phyloP scores from a whole-genome alignment of 2,888 invertebrate species.

The Lochmaea capreae region DNA sequence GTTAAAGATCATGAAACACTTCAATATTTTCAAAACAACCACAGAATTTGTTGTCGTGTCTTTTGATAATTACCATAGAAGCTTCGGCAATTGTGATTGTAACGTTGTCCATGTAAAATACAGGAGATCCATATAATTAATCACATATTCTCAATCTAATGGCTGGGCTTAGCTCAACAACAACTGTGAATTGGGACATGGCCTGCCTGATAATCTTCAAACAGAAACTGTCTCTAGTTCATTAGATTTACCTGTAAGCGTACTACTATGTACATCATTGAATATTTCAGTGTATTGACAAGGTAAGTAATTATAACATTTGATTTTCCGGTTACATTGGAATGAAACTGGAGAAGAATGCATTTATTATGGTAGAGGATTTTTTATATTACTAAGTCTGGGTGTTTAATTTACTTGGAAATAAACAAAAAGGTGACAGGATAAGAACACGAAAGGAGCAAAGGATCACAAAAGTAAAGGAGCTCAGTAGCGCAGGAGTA shows the following conservation, averaged over 20 bases:
- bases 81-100: not conserved
- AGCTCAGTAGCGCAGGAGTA: too few species aligned
- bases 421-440: too few species aligned
- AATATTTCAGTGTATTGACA: slow-evolving; percentile 3
- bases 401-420: too few species aligned
- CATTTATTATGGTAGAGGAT: too few species aligned
- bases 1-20: too few species aligned
- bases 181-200: slow-evolving; percentile 3
- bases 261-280: slow-evolving; percentile 7
- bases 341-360: too few species aligned
- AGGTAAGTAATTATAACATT: too few species aligned
- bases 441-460: too few species aligned
- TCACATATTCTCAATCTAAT: slow-evolving; percentile 23
- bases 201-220: slow-evolving; percentile 12
- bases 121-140: slow-evolving; percentile 14
- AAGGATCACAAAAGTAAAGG: too few species aligned
- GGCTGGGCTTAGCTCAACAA: slow-evolving; percentile 22
- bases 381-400: too few species aligned
- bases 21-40: not conserved
- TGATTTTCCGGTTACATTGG: too few species aligned
- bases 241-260: slow-evolving; percentile 11
- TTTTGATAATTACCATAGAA: not conserved
- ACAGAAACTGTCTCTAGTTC: slow-evolving; percentile 22
- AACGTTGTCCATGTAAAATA: slow-evolving; percentile 1
- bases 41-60: not conserved